Conservation (phyloP, 2,797 vertebrate species). For the Loris lydekkerianus region DNA sequence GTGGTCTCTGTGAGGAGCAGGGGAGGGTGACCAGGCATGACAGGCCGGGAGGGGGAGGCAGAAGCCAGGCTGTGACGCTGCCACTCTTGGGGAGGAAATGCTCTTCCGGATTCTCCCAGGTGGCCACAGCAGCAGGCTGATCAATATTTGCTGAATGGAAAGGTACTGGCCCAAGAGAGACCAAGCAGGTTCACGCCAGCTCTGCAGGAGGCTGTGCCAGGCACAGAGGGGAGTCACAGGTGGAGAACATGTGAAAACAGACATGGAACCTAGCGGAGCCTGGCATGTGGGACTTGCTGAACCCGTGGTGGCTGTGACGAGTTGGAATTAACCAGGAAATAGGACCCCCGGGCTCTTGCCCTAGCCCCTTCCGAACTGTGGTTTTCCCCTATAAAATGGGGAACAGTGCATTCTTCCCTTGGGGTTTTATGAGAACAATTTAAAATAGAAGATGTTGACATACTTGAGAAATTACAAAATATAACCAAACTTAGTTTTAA, state of each 20-base stretch:
- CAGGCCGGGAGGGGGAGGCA: no score
- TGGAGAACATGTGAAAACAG: background rate
- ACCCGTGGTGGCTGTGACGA: rapidly evolving
- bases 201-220: rapidly evolving
- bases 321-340: background rate
- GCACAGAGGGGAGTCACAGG: rapidly evolving
- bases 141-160: no score
- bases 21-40: rapidly evolving
- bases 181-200: rapidly evolving
- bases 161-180: background rate
- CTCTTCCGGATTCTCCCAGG: background rate
- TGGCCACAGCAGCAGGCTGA: background rate
- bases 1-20: background rate
- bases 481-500: background rate
- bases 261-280: background rate
- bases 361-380: background rate
- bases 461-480: background rate
- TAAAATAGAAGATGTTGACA: no score
- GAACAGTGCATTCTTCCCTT: background rate
- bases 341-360: background rate
- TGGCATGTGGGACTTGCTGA: rapidly evolving
- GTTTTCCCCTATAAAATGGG: background rate
- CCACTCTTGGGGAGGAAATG: background rate
- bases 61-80: background rate
- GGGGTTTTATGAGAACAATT: background rate